Percentiles rank a stretch among this genome's conserved stretches.
Conservation (phyloP, 2,888 invertebrate genomes). For the Brachyopa scutellaris region DNA sequence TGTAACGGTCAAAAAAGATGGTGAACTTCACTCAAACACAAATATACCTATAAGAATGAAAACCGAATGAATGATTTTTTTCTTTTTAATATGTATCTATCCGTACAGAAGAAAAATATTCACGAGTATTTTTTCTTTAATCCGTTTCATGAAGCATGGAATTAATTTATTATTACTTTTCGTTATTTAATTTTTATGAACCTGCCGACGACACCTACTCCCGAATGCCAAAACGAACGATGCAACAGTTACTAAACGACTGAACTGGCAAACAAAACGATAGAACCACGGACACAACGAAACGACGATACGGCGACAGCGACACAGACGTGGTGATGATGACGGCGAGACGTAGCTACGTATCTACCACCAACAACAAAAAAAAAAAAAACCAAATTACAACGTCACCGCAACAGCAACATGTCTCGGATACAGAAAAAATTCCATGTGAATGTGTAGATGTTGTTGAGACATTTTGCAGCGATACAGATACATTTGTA, state of each 20-base stretch:
- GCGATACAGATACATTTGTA: not conserved
- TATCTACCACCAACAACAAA: too few relatives aligned
- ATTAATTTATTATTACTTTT: not conserved
- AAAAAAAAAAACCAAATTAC: too few relatives aligned
- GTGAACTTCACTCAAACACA: not conserved
- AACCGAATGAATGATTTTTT: too few relatives aligned
- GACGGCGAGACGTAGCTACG: constrained; percentile 48
- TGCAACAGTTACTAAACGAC: constrained; percentile 82
- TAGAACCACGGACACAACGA: constrained; percentile 63
- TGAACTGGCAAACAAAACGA: constrained; percentile 75
- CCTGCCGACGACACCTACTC: constrained; percentile 55
- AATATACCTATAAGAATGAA: not conserved
- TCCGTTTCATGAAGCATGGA: not conserved
- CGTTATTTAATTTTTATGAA: constrained; percentile 25
- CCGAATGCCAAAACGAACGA: constrained; percentile 77
- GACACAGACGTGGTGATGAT: constrained; percentile 33
- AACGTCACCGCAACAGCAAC: constrained; percentile 65
- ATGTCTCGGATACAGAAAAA: constrained; percentile 51
- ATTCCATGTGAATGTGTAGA: not conserved
- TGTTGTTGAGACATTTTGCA: constrained; percentile 10
- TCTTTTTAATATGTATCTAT: too few relatives aligned
- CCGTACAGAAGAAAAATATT: too few relatives aligned
- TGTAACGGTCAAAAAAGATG: constrained; percentile 40
- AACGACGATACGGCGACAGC: constrained; percentile 34
- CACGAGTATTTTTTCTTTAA: constrained; percentile 4